Evolutionary conservation across 2,888 invertebrate genomes (phyloP).

Genomic region (Netelia melanura): DNA sequence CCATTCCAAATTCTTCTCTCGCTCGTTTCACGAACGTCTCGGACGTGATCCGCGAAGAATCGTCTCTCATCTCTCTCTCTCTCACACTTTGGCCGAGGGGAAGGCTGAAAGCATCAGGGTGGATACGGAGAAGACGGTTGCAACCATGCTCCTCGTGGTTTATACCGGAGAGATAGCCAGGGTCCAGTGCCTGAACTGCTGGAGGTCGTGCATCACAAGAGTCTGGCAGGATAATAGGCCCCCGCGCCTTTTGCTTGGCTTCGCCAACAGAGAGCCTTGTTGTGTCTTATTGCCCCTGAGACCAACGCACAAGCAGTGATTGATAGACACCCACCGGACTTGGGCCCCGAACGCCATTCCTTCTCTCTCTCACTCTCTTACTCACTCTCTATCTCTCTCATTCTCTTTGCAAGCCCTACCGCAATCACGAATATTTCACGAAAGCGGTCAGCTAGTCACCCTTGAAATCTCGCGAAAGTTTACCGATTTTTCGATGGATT

Average conservation of each 20-base stretch:
- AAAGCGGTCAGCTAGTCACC: background rate
- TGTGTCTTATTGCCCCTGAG: slow-evolving; percentile 78
- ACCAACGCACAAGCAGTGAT: slow-evolving; percentile 79
- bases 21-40: slow-evolving; percentile 2
- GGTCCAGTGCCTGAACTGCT: slow-evolving; percentile 76
- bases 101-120: background rate
- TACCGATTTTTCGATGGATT: background rate
- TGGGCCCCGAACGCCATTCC: slow-evolving; percentile 48
- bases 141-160: background rate
- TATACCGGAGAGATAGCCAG: slow-evolving; percentile 33
- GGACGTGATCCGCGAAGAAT: slow-evolving; percentile 4
- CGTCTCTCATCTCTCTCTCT: background rate
- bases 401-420: slow-evolving; percentile 20
- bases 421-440: slow-evolving; percentile 14
- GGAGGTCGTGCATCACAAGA: slow-evolving; percentile 84
- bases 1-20: slow-evolving; percentile 16
- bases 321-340: slow-evolving; percentile 80
- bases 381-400: slow-evolving; percentile 32
- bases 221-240: slow-evolving; percentile 84
- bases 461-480: background rate
- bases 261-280: slow-evolving; percentile 22
- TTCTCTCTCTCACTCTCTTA: slow-evolving; percentile 37
- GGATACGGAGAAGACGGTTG: background rate
- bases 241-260: slow-evolving; percentile 71
- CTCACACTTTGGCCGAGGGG: background rate